Evolutionary conservation across 2,797 vertebrate genomes (phyloP).

Genomic region (Myotis daubentonii): DNA sequence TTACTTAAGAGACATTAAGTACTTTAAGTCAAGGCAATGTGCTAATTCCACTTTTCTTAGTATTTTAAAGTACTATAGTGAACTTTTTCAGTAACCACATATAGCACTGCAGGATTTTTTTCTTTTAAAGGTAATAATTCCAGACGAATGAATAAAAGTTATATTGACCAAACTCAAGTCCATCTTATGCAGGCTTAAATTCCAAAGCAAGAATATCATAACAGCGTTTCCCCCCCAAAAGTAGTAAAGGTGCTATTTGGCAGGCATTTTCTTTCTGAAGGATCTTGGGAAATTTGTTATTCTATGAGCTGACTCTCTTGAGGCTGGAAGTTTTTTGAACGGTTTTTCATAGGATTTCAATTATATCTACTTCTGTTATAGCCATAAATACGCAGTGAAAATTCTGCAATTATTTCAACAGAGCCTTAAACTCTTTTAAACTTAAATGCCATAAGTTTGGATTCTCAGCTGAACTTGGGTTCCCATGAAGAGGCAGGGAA

Average conservation of each 20-base stretch:
- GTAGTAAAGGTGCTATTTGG: conserved; percentile 51
- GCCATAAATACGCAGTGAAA: conserved; percentile 46
- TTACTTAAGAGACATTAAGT: conserved; percentile 74
- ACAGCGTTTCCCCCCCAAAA: conserved; percentile 38
- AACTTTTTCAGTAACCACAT: conserved; percentile 63
- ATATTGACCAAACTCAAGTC: conserved; percentile 47
- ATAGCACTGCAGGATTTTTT: conserved; percentile 55
- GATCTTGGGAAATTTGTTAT: conserved; percentile 53
- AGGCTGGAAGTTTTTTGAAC: conserved; percentile 51
- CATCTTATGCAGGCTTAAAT: conserved; percentile 28
- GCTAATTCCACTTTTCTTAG: conserved; percentile 60
- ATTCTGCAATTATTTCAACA: conserved; percentile 37
- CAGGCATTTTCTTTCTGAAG: conserved; percentile 53
- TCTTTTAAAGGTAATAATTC: conserved; percentile 27
- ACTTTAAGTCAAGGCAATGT: conserved; percentile 55
- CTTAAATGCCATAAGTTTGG: conserved; percentile 3
- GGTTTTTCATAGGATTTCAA: conserved; percentile 54
- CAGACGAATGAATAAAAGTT: conserved; percentile 46
- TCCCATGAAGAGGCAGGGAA: conserved; percentile 27
- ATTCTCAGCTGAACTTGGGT: conserved; percentile 55
- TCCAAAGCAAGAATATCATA: conserved; percentile 45
- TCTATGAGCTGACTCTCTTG: conserved; percentile 62
- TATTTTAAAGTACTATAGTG: conserved; percentile 50
- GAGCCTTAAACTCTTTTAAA: conserved; percentile 50
- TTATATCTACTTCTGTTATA: conserved; percentile 41